Evolutionary conservation across 2,113 vertebrate genomes (phyloP).

Genomic region (Mormoops blainvillei): DNA sequence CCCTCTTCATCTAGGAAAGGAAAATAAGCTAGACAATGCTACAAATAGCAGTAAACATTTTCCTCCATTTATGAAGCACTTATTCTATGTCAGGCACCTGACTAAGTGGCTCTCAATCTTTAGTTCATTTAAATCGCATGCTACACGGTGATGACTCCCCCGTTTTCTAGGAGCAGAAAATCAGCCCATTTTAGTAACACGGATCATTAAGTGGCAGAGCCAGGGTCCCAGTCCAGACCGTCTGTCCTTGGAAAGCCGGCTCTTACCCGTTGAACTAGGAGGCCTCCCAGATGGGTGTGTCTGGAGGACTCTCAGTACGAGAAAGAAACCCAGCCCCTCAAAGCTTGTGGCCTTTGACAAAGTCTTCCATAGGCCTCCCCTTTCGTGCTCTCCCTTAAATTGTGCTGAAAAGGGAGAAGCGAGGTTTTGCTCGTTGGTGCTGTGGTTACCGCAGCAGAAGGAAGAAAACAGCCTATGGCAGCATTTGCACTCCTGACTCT

Average conservation of each 20-base stretch:
- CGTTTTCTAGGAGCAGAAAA: neutral
- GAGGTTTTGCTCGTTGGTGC: neutral
- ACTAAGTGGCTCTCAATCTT: neutral
- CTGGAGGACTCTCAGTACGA: neutral
- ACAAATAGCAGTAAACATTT: neutral
- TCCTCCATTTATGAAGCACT: neutral
- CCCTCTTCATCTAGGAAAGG: neutral
- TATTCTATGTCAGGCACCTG: neutral
- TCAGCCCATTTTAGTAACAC: neutral
- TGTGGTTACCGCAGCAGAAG: neutral
- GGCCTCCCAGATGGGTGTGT: neutral
- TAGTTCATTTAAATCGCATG: neutral
- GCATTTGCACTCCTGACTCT: neutral
- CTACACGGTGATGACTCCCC: neutral
- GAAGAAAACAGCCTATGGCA: neutral
- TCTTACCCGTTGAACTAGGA: neutral
- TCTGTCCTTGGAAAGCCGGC: neutral
- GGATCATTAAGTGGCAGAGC: neutral
- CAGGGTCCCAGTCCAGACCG: neutral
- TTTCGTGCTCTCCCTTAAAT: neutral
- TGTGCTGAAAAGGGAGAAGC: neutral
- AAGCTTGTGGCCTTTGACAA: neutral
- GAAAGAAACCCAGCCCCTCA: neutral
- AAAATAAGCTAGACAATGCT: neutral
- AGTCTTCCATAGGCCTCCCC: neutral